Percentiles rank a stretch among this genome's conserved stretches.
Evolutionary conservation across 2,888 invertebrate species (phyloP).

Genomic region (Pristionchus entomophagus): DNA sequence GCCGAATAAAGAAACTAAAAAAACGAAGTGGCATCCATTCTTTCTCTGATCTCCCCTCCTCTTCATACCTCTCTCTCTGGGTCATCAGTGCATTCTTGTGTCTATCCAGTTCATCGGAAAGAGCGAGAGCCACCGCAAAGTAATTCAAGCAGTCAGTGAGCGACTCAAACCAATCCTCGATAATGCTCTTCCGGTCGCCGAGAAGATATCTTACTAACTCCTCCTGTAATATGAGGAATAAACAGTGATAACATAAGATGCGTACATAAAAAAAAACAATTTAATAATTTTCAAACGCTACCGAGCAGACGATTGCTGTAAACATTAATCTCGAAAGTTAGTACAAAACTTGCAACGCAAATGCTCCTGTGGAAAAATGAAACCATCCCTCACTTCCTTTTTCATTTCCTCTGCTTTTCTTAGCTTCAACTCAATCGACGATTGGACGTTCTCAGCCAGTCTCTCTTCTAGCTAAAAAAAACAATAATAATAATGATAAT

Average conservation of each 20-base stretch:
- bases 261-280: neutral
- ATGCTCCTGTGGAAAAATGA: too few species aligned
- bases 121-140: conserved; percentile 59
- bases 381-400: conserved; percentile 16
- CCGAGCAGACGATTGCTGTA: too few species aligned
- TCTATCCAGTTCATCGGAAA: conserved; percentile 53
- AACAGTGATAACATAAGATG: conserved; percentile 36
- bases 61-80: conserved; percentile 50
- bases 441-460: conserved; percentile 50
- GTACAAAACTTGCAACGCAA: too few species aligned
- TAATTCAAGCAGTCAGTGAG: conserved; percentile 53
- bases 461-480: conserved; percentile 49
- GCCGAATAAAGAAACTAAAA: too few species aligned
- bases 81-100: conserved; percentile 50
- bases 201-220: conserved; percentile 56
- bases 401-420: conserved; percentile 57
- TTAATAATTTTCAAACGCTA: too few species aligned
- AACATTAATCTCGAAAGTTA: neutral
- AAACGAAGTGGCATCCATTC: neutral
- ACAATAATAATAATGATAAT: neutral
- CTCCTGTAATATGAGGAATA: too few species aligned
- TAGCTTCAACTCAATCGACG: conserved; percentile 50
- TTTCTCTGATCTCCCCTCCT: neutral
- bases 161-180: conserved; percentile 55
- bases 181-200: conserved; percentile 56